Percentiles rank a stretch among this genome's conserved stretches.
These are phyloP conservation scores for Cryptomyrus ogoouensis DNA, from an alignment of 2,113 vertebrate genomes.

Conservation along the genomic window DNA sequence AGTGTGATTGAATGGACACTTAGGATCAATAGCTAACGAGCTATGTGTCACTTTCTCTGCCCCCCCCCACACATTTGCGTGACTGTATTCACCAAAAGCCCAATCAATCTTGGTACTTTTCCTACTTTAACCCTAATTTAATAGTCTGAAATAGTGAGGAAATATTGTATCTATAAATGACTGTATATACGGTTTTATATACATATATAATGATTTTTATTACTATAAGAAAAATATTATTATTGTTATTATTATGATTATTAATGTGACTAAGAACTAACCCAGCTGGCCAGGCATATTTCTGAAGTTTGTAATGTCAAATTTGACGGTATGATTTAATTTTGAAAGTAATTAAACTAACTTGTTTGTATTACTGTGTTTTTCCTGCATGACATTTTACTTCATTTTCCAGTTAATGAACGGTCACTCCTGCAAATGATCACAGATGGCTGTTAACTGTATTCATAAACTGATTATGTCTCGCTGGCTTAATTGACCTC, in stretches of 20 bases:
- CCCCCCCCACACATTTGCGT: neutral
- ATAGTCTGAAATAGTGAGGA: neutral
- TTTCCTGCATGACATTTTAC: neutral
- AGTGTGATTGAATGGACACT: constrained; percentile 13
- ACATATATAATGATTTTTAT: neutral
- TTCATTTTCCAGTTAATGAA: neutral
- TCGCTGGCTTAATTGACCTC: neutral
- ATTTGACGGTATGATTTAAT: neutral
- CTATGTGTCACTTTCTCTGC: neutral
- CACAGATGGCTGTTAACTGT: neutral
- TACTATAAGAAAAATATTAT: neutral
- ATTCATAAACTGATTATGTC: constrained; percentile 4
- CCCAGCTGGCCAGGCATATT: neutral
- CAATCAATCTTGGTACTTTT: constrained; percentile 4
- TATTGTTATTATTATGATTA: neutral
- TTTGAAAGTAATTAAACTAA: neutral
- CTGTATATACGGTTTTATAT: neutral
- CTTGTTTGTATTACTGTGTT: neutral
- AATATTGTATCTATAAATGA: neutral
- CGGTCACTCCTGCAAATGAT: constrained; percentile 1
- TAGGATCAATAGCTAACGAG: constrained; percentile 15
- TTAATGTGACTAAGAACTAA: neutral
- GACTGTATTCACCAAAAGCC: constrained; percentile 6
- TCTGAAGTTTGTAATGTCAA: neutral
- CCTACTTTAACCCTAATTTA: neutral